Base-by-base conservation (phyloP, 2,113 vertebrate genomes). In the Erpornis zantholeuca region DNA sequence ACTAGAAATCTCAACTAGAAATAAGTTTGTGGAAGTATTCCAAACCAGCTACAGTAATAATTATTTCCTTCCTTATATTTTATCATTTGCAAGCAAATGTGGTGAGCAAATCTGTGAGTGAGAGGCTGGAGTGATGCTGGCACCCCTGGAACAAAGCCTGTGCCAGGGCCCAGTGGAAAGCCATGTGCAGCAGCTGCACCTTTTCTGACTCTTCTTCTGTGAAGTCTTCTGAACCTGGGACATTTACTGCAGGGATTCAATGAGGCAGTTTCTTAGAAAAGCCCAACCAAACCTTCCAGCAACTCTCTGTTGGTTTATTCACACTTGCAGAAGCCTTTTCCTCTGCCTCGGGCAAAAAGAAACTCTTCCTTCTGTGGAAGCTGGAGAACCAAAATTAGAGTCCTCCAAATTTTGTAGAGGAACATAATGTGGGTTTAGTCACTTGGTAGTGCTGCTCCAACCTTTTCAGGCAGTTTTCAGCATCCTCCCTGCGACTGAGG, bases 91-190 rank as follows among this genome's bases (percentile, higher is more conserved):
- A 73, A 80, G 54, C 15, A 64, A 57, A 85, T 2, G 3, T 28
- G 35, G 19, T 17, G 47, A 68, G 45, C 14, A 60, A 36, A 68
- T 9, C 71, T 22, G 8, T 0, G 19, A 44, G 36, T 0, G 2
- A 76, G 44, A 21, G 36, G 20, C 66, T 44, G 50, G 25, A 28
- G 28, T 2, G 1, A 14, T 36, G 53, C 53, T 59, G 49, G 31
- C 29, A 68, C 35, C 38, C 47, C 14, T 28, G 18, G 44, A 53
- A 10, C 42, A 12, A 45, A 27, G 64, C 38, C 63, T 10, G 3
- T 19, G 47, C 63, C 52, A 36, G 22, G 40, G 22, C 25, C 10
- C 44, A 21, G 47, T 7, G 61, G 3, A 9, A 20, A 57, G 21
- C 23, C 18, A 18, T 2, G 2, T 45, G 22, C 68, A 72, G 54